phyloP scores from a whole-genome alignment of 2,113 vertebrate species.

The Fregata magnificens region DNA sequence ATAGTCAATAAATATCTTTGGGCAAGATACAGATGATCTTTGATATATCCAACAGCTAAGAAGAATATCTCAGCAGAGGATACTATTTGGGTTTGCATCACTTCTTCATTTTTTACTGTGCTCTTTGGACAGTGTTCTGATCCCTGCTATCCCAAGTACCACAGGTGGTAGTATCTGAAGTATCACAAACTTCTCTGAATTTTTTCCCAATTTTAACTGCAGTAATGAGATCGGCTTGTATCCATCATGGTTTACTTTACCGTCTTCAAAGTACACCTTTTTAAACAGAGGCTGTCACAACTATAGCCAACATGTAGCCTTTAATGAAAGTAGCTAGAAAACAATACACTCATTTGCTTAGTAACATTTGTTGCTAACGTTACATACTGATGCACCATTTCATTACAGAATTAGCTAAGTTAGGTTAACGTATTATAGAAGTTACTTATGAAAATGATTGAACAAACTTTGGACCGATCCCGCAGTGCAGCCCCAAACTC shows the following conservation, averaged over 20 bases:
- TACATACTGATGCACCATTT: neutral
- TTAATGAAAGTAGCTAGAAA: neutral
- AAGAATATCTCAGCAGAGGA: neutral
- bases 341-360: neutral
- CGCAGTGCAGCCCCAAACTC: neutral
- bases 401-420: neutral
- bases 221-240: neutral
- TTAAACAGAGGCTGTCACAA: neutral
- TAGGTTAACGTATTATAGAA: neutral
- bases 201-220: neutral
- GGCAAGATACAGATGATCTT: neutral
- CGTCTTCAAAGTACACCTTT: neutral
- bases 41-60: neutral
- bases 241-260: neutral
- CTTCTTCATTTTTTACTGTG: neutral
- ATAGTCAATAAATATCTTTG: conserved; percentile 46
- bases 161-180: neutral
- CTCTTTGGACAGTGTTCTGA: neutral
- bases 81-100: neutral
- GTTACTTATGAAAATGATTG: neutral
- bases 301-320: neutral
- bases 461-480: neutral
- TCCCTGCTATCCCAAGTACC: neutral
- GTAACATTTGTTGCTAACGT: neutral
- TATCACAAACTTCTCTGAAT: neutral